A percentile compares a stretch with the other conserved stretches of the same genome.
phyloP scores from a whole-genome alignment of 2,888 invertebrate species.

The Merodon equestris region DNA sequence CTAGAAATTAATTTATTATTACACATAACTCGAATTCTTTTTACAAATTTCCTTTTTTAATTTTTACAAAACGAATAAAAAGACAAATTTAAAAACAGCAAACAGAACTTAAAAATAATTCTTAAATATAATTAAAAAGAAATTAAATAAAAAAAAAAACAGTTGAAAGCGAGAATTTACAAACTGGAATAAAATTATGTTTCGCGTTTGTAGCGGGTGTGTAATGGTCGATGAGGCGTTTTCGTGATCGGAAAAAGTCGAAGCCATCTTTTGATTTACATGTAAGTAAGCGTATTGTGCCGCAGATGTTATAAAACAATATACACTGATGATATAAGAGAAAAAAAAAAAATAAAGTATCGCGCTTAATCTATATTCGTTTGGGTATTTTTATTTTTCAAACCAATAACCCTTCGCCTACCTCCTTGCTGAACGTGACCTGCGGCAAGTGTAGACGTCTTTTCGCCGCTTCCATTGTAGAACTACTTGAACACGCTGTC shows the following conservation, averaged over 20 bases:
- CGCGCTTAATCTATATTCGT: constrained; percentile 33
- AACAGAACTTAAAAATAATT: neutral
- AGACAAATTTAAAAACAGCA: neutral
- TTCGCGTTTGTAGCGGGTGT: no score
- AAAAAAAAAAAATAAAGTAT: constrained; percentile 34
- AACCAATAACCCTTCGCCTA: constrained; percentile 92
- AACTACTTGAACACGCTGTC: constrained; percentile 84
- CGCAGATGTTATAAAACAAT: constrained; percentile 32
- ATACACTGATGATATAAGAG: constrained; percentile 25
- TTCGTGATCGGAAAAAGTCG: no score
- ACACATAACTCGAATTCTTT: constrained; percentile 30
- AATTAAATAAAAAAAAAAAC: constrained; percentile 73
- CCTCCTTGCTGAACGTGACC: constrained; percentile 94
- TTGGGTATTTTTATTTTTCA: constrained; percentile 74
- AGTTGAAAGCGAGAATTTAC: constrained; percentile 2
- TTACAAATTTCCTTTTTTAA: constrained; percentile 22
- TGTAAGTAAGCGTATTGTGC: constrained; percentile 47
- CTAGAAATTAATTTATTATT: constrained; percentile 54
- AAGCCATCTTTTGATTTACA: constrained; percentile 20
- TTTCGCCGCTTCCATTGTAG: constrained; percentile 82
- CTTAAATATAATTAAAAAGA: constrained; percentile 27
- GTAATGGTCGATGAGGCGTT: no score
- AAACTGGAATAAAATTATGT: neutral
- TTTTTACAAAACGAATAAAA: neutral
- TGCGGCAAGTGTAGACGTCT: constrained; percentile 87